These are phyloP conservation scores for Conus betulinus DNA, from an alignment of 1,140 invertebrate species.

Conservation along the genomic window DNA sequence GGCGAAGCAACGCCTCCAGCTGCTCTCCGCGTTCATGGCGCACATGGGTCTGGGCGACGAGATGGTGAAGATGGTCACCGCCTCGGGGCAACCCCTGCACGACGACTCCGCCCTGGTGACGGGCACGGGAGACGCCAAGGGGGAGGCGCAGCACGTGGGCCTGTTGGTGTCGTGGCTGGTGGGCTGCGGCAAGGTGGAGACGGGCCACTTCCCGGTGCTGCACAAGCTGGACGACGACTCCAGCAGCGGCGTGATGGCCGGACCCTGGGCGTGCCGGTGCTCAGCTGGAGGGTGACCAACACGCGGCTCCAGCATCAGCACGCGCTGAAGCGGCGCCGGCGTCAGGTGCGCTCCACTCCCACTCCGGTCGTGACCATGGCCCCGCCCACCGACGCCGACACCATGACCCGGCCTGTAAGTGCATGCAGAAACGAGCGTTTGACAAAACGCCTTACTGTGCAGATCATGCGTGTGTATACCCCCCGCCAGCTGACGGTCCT, in stretches of 20 bases:
- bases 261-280: constrained; percentile 80
- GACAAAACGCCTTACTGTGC: too few species aligned
- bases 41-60: constrained; percentile 67
- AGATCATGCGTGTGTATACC: too few species aligned
- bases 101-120: constrained; percentile 78
- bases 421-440: too few species aligned
- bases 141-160: constrained; percentile 76
- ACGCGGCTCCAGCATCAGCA: constrained; percentile 67
- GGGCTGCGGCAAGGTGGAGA: constrained; percentile 83
- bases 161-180: constrained; percentile 81
- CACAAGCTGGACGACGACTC: constrained; percentile 80
- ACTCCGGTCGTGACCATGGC: constrained; percentile 47
- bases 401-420: constrained; percentile 44
- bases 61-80: constrained; percentile 77
- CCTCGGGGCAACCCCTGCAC: constrained; percentile 66
- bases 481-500: too few species aligned
- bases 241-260: constrained; percentile 81
- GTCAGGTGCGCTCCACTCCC: constrained; percentile 55
- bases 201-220: constrained; percentile 78
- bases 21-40: constrained; percentile 61
- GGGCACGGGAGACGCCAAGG: constrained; percentile 79
- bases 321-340: constrained; percentile 51
- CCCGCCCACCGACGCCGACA: constrained; percentile 55
- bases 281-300: constrained; percentile 81
- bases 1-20: constrained; percentile 52